Percentiles rank a stretch among this genome's conserved stretches.
phyloP scores from a whole-genome alignment of 1,140 invertebrate genomes.

The Aleiodes sp. region DNA sequence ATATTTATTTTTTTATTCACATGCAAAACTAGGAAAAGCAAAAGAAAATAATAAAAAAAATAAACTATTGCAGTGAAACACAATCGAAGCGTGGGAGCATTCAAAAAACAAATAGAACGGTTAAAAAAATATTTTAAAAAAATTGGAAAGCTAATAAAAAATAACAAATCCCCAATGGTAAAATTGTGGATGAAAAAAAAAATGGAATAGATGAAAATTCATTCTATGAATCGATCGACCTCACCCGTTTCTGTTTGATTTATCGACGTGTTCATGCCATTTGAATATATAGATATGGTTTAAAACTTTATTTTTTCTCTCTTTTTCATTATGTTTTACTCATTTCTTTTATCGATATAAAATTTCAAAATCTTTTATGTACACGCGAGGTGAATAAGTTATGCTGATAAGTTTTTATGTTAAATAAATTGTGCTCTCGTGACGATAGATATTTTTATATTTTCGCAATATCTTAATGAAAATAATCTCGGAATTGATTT shows the following conservation, averaged over 20 bases:
- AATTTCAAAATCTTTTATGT: not conserved
- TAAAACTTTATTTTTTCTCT: not conserved
- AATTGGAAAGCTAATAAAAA: not conserved
- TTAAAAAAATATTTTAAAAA: not conserved
- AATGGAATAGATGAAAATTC: conserved; percentile 7
- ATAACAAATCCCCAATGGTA: not conserved
- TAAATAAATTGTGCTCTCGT: conserved; percentile 12
- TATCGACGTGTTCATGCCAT: conserved; percentile 5
- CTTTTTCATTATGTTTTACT: not conserved
- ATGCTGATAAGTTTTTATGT: conserved; percentile 1
- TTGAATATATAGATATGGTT: not conserved
- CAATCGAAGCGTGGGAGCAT: conserved; percentile 6
- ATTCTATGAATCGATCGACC: conserved; percentile 15
- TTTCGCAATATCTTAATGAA: not conserved
- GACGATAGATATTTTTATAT: not conserved
- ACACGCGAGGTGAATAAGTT: conserved; percentile 10
- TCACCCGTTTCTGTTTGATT: conserved; percentile 10
- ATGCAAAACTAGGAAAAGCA: not conserved
- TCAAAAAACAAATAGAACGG: not conserved
- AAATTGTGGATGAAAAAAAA: not conserved
- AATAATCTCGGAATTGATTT: no score
- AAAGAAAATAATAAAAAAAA: not conserved
- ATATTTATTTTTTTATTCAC: conserved; percentile 1
- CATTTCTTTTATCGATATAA: not conserved
- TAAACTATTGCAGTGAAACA: not conserved